Evolutionary conservation across 2,113 vertebrate species (phyloP).

Genomic region (Protobothrops flavoviridis): DNA sequence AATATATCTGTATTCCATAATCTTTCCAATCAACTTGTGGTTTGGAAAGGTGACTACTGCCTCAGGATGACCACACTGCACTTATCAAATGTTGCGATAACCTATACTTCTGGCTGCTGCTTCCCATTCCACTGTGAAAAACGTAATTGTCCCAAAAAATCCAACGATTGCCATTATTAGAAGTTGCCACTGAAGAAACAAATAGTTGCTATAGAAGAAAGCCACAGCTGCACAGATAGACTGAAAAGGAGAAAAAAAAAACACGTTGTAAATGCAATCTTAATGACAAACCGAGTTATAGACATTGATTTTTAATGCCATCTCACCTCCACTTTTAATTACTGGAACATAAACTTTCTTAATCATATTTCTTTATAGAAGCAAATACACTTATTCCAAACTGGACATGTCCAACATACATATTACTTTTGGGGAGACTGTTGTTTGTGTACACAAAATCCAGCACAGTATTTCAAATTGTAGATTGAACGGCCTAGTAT

Average conservation of each 20-base stretch:
- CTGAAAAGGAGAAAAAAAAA: constrained; percentile 62
- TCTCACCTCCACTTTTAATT: background rate
- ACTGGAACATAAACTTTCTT: background rate
- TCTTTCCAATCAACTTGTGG: accelerated
- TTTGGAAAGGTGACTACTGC: background rate
- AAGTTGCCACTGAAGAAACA: constrained; percentile 95
- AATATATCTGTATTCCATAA: background rate
- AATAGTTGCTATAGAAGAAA: constrained; percentile 97
- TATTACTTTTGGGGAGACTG: background rate
- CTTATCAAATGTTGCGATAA: constrained; percentile 84
- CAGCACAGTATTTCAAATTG: background rate
- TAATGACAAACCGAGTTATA: background rate
- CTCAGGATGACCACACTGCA: background rate
- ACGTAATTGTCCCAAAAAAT: constrained; percentile 85
- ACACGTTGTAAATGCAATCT: background rate
- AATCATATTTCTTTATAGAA: background rate
- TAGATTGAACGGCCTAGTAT: background rate
- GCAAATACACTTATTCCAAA: background rate
- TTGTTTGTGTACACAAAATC: background rate
- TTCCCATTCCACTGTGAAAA: constrained; percentile 84
- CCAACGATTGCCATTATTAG: constrained; percentile 87
- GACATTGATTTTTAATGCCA: background rate
- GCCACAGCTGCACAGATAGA: constrained; percentile 92
- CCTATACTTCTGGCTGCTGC: constrained; percentile 73
- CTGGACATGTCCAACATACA: background rate